Conservation (phyloP, 2,888 invertebrate species). For the Drosophila diplacantha region DNA sequence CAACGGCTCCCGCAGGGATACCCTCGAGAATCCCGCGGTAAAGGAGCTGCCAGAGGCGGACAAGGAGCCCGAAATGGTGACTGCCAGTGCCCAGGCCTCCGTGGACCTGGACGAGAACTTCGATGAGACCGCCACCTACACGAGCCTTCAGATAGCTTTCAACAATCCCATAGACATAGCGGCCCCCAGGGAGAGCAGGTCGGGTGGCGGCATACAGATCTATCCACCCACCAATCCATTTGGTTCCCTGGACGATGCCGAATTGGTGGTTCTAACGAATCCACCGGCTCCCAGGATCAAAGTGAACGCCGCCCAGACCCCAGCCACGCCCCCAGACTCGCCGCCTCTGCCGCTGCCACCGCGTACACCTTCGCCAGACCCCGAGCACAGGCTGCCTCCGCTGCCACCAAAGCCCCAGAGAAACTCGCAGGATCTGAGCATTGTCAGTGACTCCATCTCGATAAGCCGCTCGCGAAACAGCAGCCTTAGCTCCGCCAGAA, state of each 20-base stretch:
- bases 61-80: conserved; percentile 42
- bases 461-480: conserved; percentile 64
- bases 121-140: conserved; percentile 88
- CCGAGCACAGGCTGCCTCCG: conserved; percentile 84
- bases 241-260: conserved; percentile 72
- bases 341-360: conserved; percentile 70
- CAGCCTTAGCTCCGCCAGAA: conserved; percentile 70
- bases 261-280: conserved; percentile 78
- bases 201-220: neutral
- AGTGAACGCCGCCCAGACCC: conserved; percentile 68
- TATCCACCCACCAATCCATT: conserved; percentile 65
- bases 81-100: conserved; percentile 67
- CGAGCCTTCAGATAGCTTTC: conserved; percentile 90
- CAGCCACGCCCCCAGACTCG: conserved; percentile 69
- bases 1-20: conserved; percentile 82
- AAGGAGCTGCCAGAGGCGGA: conserved; percentile 67
- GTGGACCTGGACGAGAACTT: conserved; percentile 83
- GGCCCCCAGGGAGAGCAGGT: conserved; percentile 57
- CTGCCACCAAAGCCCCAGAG: conserved; percentile 86
- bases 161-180: conserved; percentile 87
- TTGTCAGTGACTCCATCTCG: conserved; percentile 60
- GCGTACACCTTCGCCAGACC: conserved; percentile 72
- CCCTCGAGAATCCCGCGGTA: conserved; percentile 68
- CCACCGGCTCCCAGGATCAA: conserved; percentile 79
- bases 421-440: conserved; percentile 78